phyloP scores from a whole-genome alignment of 2,888 invertebrate species.

The Hemistola chrysoprasaria region DNA sequence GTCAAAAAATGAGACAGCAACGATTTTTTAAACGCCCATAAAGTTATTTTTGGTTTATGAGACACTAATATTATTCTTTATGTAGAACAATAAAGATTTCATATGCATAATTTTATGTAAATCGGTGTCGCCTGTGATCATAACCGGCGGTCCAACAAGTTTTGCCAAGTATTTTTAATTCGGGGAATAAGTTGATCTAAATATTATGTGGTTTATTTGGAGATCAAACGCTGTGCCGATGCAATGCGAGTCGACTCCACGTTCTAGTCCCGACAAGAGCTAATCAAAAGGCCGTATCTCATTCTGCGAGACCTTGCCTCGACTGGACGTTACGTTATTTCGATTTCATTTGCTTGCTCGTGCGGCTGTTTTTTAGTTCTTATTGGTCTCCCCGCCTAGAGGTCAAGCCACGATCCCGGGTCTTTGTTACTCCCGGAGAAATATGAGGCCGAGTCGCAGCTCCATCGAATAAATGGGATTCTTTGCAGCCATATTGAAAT shows the following conservation, averaged over 20 bases:
- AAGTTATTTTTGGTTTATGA: constrained; percentile 7
- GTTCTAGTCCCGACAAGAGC: constrained; percentile 65
- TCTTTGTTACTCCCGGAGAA: constrained; percentile 74
- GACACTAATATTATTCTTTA: constrained; percentile 6
- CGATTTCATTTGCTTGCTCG: constrained; percentile 81
- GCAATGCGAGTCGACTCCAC: constrained; percentile 47
- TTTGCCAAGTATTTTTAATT: constrained; percentile 28
- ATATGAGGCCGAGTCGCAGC: constrained; percentile 67
- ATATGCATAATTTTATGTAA: constrained; percentile 39
- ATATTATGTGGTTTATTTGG: constrained; percentile 25
- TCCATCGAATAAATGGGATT: constrained; percentile 67
- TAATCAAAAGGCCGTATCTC: constrained; percentile 80
- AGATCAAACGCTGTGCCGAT: constrained; percentile 29
- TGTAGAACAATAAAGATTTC: constrained; percentile 25
- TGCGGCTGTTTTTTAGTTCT: constrained; percentile 65
- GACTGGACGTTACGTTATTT: constrained; percentile 70
- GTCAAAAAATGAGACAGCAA: constrained; percentile 12
- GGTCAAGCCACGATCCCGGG: constrained; percentile 69
- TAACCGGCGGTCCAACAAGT: constrained; percentile 30
- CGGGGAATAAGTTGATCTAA: constrained; percentile 31
- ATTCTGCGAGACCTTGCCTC: constrained; percentile 64
- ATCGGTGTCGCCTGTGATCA: constrained; percentile 34
- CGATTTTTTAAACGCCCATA: constrained; percentile 14
- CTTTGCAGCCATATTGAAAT: constrained; percentile 75
- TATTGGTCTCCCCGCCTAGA: constrained; percentile 53